These are phyloP conservation scores for Halictus ligatus DNA, from an alignment of 2,888 invertebrate genomes.

Conservation along the genomic window DNA sequence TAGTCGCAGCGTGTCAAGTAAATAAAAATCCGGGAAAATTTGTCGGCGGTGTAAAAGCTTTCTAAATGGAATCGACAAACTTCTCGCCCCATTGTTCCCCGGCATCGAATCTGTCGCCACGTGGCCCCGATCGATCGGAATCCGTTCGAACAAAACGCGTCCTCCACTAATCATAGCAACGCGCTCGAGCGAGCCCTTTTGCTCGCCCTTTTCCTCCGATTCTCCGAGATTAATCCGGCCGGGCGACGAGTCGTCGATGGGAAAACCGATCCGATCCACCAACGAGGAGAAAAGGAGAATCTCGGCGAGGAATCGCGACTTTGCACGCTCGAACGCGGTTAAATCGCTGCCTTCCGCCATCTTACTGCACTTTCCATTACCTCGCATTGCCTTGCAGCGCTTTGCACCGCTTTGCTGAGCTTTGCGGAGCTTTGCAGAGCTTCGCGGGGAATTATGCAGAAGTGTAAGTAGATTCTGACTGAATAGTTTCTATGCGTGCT, in stretches of 20 bases:
- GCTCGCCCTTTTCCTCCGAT: conserved; percentile 28
- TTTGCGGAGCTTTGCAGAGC: neutral
- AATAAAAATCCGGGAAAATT: neutral
- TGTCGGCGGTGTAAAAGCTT: neutral
- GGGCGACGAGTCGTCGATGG: conserved; percentile 17
- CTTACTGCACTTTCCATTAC: neutral
- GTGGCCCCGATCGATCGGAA: conserved; percentile 14
- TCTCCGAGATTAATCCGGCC: conserved; percentile 41
- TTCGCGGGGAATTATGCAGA: neutral
- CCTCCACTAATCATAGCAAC: conserved; percentile 50
- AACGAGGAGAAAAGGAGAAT: neutral
- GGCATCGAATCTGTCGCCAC: neutral
- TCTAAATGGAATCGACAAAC: neutral
- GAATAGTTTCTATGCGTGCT: neutral
- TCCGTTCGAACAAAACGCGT: conserved; percentile 23
- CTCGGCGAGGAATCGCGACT: conserved; percentile 15
- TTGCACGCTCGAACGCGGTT: neutral
- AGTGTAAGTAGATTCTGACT: neutral
- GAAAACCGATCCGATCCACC: conserved; percentile 15
- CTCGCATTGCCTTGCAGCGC: neutral
- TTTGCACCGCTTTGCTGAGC: neutral
- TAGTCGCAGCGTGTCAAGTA: neutral
- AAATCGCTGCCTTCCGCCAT: neutral
- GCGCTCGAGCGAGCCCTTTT: conserved; percentile 39
- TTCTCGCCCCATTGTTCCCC: neutral